A percentile compares a stretch with the other conserved stretches of the same genome.
Evolutionary conservation across 2,797 vertebrate genomes (phyloP).

Genomic region (Melanotaenia maccullochi): DNA sequence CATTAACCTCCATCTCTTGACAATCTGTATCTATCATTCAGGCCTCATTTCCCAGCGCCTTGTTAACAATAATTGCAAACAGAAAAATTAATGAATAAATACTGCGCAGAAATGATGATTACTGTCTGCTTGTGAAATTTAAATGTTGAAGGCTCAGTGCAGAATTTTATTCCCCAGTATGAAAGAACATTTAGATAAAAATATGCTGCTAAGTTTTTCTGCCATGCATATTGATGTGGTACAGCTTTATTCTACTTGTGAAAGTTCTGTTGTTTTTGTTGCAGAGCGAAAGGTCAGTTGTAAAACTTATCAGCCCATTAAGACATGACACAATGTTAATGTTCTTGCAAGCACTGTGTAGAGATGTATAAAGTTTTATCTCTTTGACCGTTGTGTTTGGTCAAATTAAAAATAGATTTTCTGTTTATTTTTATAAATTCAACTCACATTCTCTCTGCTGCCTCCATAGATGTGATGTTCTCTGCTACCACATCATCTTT

Average conservation of each 20-base stretch:
- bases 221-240: background rate
- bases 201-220: background rate
- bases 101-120: constrained; percentile 9
- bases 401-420: background rate
- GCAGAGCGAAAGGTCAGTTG: constrained; percentile 4
- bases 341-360: background rate
- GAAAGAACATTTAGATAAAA: background rate
- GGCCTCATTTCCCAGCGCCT: constrained; percentile 29
- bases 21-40: constrained; percentile 37
- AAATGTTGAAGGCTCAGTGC: constrained; percentile 1
- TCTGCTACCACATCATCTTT: background rate
- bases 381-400: background rate
- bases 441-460: background rate
- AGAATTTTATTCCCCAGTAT: constrained; percentile 8
- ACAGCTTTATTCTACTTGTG: background rate
- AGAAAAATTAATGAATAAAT: constrained; percentile 10
- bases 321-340: background rate
- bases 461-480: background rate
- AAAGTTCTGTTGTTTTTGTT: background rate
- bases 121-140: constrained; percentile 24
- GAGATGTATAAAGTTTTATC: background rate
- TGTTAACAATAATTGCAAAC: constrained; percentile 30
- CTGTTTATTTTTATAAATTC: too few relatives aligned
- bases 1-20: constrained; percentile 24
- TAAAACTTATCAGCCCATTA: background rate